phyloP scores from a whole-genome alignment of 1,140 invertebrate genomes.

The Oryzaephilus surinamensis region DNA sequence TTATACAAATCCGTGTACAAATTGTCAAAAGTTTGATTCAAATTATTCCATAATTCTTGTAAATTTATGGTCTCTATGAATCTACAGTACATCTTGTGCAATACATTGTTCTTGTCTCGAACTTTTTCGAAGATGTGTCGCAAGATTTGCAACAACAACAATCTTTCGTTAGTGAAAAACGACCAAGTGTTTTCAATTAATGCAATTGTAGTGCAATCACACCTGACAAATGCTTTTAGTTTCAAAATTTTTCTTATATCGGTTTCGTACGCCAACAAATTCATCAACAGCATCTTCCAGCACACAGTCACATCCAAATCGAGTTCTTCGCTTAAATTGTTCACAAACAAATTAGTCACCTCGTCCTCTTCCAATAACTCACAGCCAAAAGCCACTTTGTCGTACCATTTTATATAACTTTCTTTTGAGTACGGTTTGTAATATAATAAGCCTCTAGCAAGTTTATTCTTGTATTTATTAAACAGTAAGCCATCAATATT shows the following conservation, averaged over 20 bases:
- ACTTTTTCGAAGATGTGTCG: conserved; percentile 56
- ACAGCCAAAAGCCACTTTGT: conserved; percentile 1
- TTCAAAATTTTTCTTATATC: conserved; percentile 51
- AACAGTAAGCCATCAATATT: conserved; percentile 24
- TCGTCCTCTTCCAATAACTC: conserved; percentile 19
- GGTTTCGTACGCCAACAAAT: conserved; percentile 62
- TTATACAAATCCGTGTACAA: conserved; percentile 36
- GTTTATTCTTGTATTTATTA: conserved; percentile 16
- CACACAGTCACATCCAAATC: conserved; percentile 10
- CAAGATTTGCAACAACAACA: conserved; percentile 58
- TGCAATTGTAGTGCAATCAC: conserved; percentile 50
- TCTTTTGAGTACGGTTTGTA: conserved; percentile 23
- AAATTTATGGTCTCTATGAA: conserved; percentile 48
- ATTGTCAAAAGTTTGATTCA: conserved; percentile 45
- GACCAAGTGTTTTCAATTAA: conserved; percentile 57
- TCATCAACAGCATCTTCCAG: conserved; percentile 49
- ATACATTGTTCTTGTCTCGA: conserved; percentile 47
- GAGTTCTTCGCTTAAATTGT: neutral
- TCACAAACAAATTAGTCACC: conserved; percentile 16
- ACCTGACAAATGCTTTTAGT: conserved; percentile 48
- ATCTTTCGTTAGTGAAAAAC: conserved; percentile 60
- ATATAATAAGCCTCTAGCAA: conserved; percentile 18
- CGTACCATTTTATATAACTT: conserved; percentile 25
- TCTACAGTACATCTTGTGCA: conserved; percentile 46
- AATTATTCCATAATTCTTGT: conserved; percentile 44